Evolutionary conservation across 1,140 invertebrate species (phyloP).

Genomic region (Papilio glaucus): DNA sequence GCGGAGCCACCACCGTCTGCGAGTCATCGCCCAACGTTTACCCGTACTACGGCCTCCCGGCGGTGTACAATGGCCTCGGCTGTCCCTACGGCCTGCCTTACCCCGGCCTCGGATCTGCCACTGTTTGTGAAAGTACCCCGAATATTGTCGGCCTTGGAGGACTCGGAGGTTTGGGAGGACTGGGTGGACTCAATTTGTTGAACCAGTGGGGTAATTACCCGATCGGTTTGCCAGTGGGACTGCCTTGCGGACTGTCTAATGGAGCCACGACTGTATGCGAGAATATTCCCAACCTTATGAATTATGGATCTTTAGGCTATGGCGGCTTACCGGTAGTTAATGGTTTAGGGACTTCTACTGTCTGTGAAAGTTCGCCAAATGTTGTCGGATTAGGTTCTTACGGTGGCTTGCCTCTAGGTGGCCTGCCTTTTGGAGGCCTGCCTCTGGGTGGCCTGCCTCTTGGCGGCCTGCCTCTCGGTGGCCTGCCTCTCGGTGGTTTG

Average conservation of each 20-base stretch:
- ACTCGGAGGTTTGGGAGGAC: conserved; percentile 31
- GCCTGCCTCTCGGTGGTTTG: conserved; percentile 36
- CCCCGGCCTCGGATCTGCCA: conserved; percentile 24
- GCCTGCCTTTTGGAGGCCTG: conserved; percentile 29
- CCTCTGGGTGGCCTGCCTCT: conserved; percentile 31
- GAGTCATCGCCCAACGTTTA: conserved; percentile 42
- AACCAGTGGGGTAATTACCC: conserved; percentile 12
- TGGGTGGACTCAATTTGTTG: conserved; percentile 19
- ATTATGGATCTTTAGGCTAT: conserved; percentile 16
- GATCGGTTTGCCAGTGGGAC: conserved; percentile 2
- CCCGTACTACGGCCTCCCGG: conserved; percentile 23
- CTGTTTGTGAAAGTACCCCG: conserved; percentile 48
- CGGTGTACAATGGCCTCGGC: conserved; percentile 39
- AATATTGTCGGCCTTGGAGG: conserved; percentile 35
- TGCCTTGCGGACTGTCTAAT: conserved; percentile 18
- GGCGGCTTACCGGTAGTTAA: conserved; percentile 4
- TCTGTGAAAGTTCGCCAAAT: conserved; percentile 25
- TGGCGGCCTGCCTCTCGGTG: conserved; percentile 34
- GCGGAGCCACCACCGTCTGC: conserved; percentile 40
- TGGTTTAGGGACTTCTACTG: conserved; percentile 15
- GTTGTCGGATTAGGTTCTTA: conserved; percentile 17
- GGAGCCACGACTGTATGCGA: conserved; percentile 19
- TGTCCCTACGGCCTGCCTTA: conserved; percentile 36
- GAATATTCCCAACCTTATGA: conserved; percentile 3
- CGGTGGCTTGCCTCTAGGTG: conserved; percentile 31